Percentiles rank a stretch among this genome's conserved stretches.
phyloP scores from a whole-genome alignment of 2,888 invertebrate genomes.

The Drosophila multiciliata region DNA sequence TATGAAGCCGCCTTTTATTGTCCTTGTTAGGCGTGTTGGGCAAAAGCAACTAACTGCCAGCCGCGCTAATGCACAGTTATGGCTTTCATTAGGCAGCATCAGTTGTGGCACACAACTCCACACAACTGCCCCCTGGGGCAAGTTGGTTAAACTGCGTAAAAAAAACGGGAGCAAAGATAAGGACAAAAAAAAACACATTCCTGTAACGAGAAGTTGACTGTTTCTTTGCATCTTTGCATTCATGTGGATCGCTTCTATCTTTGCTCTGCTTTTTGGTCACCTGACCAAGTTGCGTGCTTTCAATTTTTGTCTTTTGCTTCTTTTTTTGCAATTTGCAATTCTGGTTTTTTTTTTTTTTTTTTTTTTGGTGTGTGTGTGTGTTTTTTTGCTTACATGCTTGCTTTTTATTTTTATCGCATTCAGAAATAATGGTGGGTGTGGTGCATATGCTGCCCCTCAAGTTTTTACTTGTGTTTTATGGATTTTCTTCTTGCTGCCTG shows the following conservation, averaged over 20 bases:
- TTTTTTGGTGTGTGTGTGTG: slow-evolving; percentile 5
- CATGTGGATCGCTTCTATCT: slow-evolving; percentile 15
- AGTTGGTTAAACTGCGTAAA: slow-evolving; percentile 63
- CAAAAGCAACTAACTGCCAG: slow-evolving; percentile 39
- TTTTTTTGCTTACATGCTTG: slow-evolving; percentile 27
- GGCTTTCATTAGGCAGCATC: slow-evolving; percentile 52
- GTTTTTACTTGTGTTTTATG: slow-evolving; percentile 65
- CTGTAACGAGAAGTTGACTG: slow-evolving; percentile 72
- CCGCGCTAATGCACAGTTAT: slow-evolving; percentile 60
- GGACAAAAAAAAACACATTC: not conserved
- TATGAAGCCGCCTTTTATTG: slow-evolving; percentile 61
- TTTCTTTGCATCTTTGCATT: slow-evolving; percentile 41
- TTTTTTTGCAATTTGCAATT: slow-evolving; percentile 7
- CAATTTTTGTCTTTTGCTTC: slow-evolving; percentile 34
- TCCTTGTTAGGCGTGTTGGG: slow-evolving; percentile 13
- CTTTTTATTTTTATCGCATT: slow-evolving; percentile 68
- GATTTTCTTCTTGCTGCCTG: slow-evolving; percentile 65
- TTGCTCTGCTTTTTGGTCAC: slow-evolving; percentile 26
- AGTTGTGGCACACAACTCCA: not conserved
- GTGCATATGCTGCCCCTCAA: slow-evolving; percentile 49
- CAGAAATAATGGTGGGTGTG: slow-evolving; percentile 11
- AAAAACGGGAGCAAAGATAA: slow-evolving; percentile 7
- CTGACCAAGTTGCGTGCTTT: slow-evolving; percentile 37
- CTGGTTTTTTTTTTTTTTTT: slow-evolving; percentile 35
- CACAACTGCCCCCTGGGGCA: slow-evolving; percentile 3